Conservation (phyloP, 2,797 vertebrate genomes). For the Percopsis omiscomaycus region DNA sequence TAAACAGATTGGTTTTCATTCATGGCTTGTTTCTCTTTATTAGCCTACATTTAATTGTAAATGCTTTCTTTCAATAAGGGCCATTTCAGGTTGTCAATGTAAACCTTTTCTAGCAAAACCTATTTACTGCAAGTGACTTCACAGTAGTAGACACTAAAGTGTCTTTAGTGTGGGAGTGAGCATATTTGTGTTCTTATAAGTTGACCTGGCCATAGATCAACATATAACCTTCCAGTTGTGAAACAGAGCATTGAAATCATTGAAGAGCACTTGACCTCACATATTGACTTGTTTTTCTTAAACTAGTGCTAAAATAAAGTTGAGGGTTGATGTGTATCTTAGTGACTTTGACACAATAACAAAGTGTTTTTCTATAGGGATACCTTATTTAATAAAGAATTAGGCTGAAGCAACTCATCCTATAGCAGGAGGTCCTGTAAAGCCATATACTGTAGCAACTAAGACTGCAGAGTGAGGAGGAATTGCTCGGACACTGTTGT, state of each 20-base stretch:
- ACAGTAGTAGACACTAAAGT: background rate
- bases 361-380: background rate
- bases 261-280: background rate
- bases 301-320: background rate
- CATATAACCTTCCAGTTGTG: no score
- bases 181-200: background rate
- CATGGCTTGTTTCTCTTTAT: background rate
- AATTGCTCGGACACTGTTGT: background rate
- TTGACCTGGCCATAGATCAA: background rate
- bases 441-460: background rate
- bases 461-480: background rate
- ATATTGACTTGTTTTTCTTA: background rate
- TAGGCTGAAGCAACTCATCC: background rate
- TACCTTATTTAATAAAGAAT: background rate
- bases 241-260: background rate
- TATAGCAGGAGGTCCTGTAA: background rate
- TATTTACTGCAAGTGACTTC: background rate
- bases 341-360: background rate
- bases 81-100: background rate
- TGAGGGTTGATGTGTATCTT: background rate
- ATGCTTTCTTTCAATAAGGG: background rate
- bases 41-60: background rate
- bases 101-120: background rate
- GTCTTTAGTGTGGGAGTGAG: background rate
- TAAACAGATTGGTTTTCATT: background rate